Base-by-base conservation (phyloP, 1,140 invertebrate species). In the Galendromus occidentalis region DNA sequence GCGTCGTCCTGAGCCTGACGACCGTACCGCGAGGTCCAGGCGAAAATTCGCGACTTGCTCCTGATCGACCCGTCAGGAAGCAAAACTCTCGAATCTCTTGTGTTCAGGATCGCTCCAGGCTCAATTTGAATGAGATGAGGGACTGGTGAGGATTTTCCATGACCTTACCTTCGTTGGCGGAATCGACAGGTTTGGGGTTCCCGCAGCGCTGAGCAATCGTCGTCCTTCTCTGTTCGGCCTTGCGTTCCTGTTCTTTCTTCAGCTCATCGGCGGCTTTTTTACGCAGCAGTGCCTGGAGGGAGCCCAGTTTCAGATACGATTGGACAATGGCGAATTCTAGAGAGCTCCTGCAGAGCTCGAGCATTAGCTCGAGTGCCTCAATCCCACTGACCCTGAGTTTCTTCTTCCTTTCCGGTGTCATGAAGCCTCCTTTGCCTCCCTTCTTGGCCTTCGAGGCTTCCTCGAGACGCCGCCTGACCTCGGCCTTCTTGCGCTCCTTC, bases 191-290 rank as follows among this genome's bases (percentile, higher is more conserved):
- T 79, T 91, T 92, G 66, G 89, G 81, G 76, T 87, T 85, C 75
- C 90, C 90, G 74, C 88, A 91, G 74, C 92, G 82, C 76, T 95
- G 86, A 77, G 92, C 88, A 77, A 98, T 95, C 80, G 93, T 91
- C 74, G 87, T 86, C 79, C 93, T 93, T 76, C 93, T 89, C 78
- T 98, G 94, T 70, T 91, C 89, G 39, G 92, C 91, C 82, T 97
- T 96, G 75, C 90, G 85, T 80, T 96, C 91, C 78, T 98, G 94
- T 81, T 98, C 93, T 76, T 95, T 95, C 82, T 97, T 97, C 80
- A 98, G 82, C 79, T 98, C 94, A 79, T 98, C 95, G 72, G 95
- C 94, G 75, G 95, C 95, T 84, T 98, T 98, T 80, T 97, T 93
- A 86, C 96, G 93, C 80, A 98, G 83, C 80, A 98, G 81, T 81